A percentile compares a stretch with the other conserved stretches of the same genome.
Evolutionary conservation across 2,888 invertebrate species (phyloP).

Genomic region (Druceiella hillmani): DNA sequence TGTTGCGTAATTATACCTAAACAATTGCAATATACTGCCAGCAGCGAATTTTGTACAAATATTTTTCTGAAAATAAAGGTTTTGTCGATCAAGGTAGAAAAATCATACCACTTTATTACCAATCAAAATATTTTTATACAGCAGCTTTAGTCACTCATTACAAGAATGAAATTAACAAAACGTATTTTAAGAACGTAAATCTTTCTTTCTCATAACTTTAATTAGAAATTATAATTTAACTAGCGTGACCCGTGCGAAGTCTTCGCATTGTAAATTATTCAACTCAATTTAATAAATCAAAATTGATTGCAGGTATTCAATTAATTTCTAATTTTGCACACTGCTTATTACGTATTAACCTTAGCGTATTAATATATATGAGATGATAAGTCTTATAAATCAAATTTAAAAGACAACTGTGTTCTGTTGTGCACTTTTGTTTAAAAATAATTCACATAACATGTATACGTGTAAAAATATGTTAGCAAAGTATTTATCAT

Average conservation of each 20-base stretch:
- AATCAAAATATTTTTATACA: constrained; percentile 8
- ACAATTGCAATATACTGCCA: constrained; percentile 1
- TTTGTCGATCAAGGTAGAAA: too few relatives aligned
- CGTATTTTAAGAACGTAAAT: constrained; percentile 9
- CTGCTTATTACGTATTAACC: too few relatives aligned
- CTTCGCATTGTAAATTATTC: too few relatives aligned
- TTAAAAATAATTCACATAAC: constrained; percentile 6
- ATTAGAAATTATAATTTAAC: constrained; percentile 4
- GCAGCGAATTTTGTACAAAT: constrained; percentile 1
- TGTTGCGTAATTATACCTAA: constrained; percentile 1
- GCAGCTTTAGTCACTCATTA: constrained; percentile 6
- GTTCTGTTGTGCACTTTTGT: constrained; percentile 7
- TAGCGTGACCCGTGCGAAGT: too few relatives aligned
- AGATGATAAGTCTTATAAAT: constrained; percentile 4
- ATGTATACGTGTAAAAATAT: constrained; percentile 9
- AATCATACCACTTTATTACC: constrained; percentile 9
- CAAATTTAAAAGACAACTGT: constrained; percentile 4
- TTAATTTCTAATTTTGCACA: too few relatives aligned
- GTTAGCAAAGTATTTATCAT: constrained; percentile 7
- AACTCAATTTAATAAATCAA: too few relatives aligned
- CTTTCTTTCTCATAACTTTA: too few relatives aligned
- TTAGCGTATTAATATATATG: too few relatives aligned
- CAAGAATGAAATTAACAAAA: constrained; percentile 9
- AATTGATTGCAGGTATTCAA: too few relatives aligned
- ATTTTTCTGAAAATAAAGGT: too few relatives aligned